Conservation (phyloP, 2,888 invertebrate species). For the Anthophora plumipes region DNA sequence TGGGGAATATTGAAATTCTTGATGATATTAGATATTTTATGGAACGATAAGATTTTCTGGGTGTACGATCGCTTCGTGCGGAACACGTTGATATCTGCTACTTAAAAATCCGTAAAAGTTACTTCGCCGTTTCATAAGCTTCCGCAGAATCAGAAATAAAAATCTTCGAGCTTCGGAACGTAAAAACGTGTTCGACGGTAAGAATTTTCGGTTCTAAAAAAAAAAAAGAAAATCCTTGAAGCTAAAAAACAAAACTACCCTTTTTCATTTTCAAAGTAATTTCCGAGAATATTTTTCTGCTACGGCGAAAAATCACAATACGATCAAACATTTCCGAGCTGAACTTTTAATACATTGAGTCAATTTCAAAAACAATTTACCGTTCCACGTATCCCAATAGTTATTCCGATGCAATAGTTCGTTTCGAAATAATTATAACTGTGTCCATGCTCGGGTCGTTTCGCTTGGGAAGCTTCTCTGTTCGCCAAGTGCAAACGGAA, state of each 20-base stretch:
- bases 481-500: slow-evolving; percentile 12
- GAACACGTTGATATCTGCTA: neutral
- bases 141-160: neutral
- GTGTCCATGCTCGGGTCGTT: neutral
- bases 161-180: too few relatives aligned
- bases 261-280: too few relatives aligned
- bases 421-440: neutral
- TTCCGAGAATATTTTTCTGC: too few relatives aligned
- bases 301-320: too few relatives aligned
- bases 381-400: neutral
- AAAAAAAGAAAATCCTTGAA: too few relatives aligned
- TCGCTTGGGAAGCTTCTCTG: neutral
- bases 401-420: neutral
- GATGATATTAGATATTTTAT: slow-evolving; percentile 11
- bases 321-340: too few relatives aligned
- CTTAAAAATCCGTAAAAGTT: neutral
- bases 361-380: too few relatives aligned
- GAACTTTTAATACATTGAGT: too few relatives aligned
- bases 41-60: neutral
- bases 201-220: too few relatives aligned
- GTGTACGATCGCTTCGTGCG: neutral
- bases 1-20: slow-evolving; percentile 20
- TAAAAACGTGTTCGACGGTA: too few relatives aligned
- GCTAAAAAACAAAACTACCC: too few relatives aligned
- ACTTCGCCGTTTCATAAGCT: too few relatives aligned